phyloP scores from a whole-genome alignment of 2,113 vertebrate genomes.

The Cyanocitta stelleri region DNA sequence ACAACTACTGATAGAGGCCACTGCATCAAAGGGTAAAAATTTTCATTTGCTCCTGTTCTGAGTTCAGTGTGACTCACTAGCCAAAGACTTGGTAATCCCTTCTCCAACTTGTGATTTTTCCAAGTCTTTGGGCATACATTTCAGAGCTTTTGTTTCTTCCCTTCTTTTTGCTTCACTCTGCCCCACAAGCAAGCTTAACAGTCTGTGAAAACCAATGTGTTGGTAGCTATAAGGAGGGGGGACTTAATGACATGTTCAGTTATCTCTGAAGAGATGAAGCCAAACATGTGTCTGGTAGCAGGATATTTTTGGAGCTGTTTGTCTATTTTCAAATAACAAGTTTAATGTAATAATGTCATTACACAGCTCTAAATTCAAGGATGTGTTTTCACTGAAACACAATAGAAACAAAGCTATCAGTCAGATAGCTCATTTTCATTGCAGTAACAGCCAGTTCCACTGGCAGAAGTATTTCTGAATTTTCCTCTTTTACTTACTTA shows the following conservation, averaged over 20 bases:
- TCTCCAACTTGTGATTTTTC: neutral
- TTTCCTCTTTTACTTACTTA: neutral
- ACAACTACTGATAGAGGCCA: neutral
- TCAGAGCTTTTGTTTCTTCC: neutral
- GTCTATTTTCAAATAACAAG: conserved; percentile 20
- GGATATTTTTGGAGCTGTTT: conserved; percentile 17
- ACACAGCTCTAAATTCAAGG: neutral
- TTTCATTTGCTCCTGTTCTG: neutral
- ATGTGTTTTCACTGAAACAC: conserved; percentile 16
- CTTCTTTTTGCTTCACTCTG: neutral
- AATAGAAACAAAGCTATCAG: conserved; percentile 13
- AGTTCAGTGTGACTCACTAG: neutral
- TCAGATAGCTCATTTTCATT: conserved; percentile 18
- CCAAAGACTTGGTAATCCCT: neutral
- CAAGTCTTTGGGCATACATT: neutral
- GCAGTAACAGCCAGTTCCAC: neutral
- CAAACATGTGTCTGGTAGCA: neutral
- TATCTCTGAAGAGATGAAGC: neutral
- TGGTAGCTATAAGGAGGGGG: neutral
- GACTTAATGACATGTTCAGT: neutral
- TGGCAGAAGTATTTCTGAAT: conserved; percentile 4
- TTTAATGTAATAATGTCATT: conserved; percentile 22
- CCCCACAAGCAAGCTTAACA: neutral
- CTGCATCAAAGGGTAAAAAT: neutral
- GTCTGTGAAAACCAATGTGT: neutral